Evolutionary conservation across 1,140 invertebrate species (phyloP).

Genomic region (Lanistes nyassanus): DNA sequence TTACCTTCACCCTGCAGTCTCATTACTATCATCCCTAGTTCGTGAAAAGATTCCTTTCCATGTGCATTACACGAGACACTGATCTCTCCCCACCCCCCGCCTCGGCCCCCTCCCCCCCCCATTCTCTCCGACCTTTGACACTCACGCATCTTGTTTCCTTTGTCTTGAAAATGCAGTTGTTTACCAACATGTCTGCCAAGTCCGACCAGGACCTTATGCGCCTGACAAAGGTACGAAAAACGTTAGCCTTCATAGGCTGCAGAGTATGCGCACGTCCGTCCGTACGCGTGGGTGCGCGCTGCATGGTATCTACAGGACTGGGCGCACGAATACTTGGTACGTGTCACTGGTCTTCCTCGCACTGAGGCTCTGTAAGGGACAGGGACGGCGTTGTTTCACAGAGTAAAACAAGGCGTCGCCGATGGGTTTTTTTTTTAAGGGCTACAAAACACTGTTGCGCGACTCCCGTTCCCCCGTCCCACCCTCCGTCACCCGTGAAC

Average conservation of each 20-base stretch:
- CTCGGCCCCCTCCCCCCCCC: conserved; percentile 1
- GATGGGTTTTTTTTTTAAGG: too few relatives aligned
- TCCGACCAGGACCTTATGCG: neutral
- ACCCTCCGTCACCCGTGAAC: too few relatives aligned
- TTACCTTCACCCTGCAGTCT: too few relatives aligned
- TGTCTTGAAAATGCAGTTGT: neutral
- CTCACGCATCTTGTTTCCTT: neutral
- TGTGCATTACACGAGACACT: too few relatives aligned
- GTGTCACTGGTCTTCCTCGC: neutral
- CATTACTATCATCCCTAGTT: too few relatives aligned
- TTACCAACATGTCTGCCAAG: neutral
- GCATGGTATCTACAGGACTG: conserved; percentile 1
- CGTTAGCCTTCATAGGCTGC: neutral
- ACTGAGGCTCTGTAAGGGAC: neutral
- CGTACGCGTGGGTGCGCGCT: neutral
- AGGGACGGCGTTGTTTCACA: too few relatives aligned
- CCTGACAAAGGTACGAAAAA: neutral
- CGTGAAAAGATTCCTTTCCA: too few relatives aligned
- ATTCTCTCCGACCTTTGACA: neutral
- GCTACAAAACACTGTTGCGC: too few relatives aligned
- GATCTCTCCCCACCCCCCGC: neutral
- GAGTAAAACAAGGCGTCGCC: too few relatives aligned
- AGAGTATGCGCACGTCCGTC: neutral
- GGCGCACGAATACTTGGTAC: neutral
- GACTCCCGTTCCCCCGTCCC: too few relatives aligned